Base-by-base conservation (phyloP, 2,888 invertebrate genomes). In the Cephus nigrinus region DNA sequence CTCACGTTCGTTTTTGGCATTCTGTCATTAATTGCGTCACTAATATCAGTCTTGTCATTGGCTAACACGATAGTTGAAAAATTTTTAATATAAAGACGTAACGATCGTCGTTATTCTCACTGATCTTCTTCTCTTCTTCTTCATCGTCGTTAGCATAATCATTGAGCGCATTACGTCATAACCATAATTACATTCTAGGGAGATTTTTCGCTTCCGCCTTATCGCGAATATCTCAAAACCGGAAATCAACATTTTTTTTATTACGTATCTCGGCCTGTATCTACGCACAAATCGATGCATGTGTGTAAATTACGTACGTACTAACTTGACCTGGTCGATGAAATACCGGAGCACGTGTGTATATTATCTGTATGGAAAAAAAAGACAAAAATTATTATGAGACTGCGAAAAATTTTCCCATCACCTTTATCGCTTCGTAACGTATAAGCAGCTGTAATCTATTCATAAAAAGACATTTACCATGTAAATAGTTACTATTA, bases 381-480 rank as follows among this genome's bases (percentile, higher is more conserved):
- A 23, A 55, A 5, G 34, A 75, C 69, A 32, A 23, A 33, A 35
- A 32, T 34, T 68, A 69, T 33, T 40, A 35, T 32, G 31, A 35
- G 32, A 55, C 55, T 32, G 9, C 23, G 23, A 23, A 55, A 55
- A 55, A 15, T 23, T 55, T 23, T 40, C 23, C n/a, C 36, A 71
- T 68, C 12, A 34, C 40, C 4, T 12, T 68, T 35, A 34, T 74
- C 74, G 74, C 68, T 77, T 74, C 36, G 34, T 30, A 32, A 71
- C 34, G 35, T 71, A 31, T 68, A 76, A 69, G 36, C 77, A 77
- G 74, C 77, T 75, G 15, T 71, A 35, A 9, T 74, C 74, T 77
- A 75, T 40, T 75, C n/a, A 34, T 75, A 55, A 84, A 84, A 84
- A 84, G 83, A 84, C 83, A 84, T 82, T 77, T 80, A 81, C 75